Evolutionary conservation across 2,797 vertebrate genomes (phyloP).

Genomic region (Mionectes olivaceus): DNA sequence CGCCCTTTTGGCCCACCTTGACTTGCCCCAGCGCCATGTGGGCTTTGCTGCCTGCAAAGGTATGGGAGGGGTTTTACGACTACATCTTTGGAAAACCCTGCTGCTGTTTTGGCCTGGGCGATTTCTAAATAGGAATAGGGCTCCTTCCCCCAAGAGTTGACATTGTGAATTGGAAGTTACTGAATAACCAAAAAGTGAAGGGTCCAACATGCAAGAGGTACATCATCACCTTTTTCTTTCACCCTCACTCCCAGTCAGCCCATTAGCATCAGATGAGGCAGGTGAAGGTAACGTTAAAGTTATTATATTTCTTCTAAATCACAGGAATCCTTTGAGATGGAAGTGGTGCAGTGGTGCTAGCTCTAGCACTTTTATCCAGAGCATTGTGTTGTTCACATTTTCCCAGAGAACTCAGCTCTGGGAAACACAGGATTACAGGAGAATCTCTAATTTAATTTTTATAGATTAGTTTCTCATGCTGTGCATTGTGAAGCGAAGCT

Average conservation of each 20-base stretch:
- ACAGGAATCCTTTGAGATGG: neutral
- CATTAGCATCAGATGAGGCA: neutral
- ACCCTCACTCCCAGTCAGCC: neutral
- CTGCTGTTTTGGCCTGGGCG: neutral
- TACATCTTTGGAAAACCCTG: neutral
- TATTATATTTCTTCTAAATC: neutral
- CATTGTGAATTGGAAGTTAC: neutral
- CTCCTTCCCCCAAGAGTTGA: neutral
- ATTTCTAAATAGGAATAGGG: neutral
- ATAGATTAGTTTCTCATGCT: neutral
- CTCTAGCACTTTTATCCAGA: neutral
- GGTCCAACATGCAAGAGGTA: neutral
- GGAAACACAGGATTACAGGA: neutral
- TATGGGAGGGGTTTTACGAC: neutral
- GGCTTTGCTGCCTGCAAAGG: neutral
- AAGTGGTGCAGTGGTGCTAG: neutral
- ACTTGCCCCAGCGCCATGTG: accelerated
- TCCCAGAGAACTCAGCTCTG: neutral
- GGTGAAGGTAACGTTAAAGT: neutral
- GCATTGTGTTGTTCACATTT: neutral
- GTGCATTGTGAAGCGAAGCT: neutral
- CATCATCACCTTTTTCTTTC: neutral
- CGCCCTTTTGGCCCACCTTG: neutral
- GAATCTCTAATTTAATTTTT: neutral
- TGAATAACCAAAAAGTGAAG: neutral